Conservation (phyloP, 2,797 vertebrate genomes). For the Pterois miles region DNA sequence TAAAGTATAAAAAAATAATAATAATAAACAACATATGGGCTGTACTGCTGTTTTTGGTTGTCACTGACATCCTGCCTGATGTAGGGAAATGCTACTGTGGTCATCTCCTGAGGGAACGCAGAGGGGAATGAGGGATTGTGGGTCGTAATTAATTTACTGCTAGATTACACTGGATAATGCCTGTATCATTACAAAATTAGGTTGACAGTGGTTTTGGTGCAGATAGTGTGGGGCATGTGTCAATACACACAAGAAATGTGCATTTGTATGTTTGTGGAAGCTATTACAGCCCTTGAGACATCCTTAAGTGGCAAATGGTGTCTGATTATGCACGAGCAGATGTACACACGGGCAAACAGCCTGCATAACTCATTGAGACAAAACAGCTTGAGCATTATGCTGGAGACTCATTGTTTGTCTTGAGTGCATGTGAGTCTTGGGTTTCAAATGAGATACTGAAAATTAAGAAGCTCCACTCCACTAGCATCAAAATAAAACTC, state of each 20-base stretch:
- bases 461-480: neutral
- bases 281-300: constrained; percentile 63
- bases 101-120: constrained; percentile 57
- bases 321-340: constrained; percentile 78
- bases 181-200: constrained; percentile 80
- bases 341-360: constrained; percentile 66
- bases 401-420: constrained; percentile 11
- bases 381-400: constrained; percentile 42
- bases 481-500: constrained; percentile 18
- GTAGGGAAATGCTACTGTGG: constrained; percentile 25
- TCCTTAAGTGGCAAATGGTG: constrained; percentile 67
- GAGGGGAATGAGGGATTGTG: constrained; percentile 64
- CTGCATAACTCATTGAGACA: constrained; percentile 58
- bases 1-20: too few relatives aligned
- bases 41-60: neutral
- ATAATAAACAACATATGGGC: neutral
- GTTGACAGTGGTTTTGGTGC: constrained; percentile 63
- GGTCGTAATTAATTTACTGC: constrained; percentile 83
- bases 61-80: constrained; percentile 10
- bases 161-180: constrained; percentile 82
- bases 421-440: neutral
- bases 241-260: constrained; percentile 36
- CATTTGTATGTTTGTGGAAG: constrained; percentile 47
- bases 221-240: constrained; percentile 39
- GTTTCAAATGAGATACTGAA: constrained; percentile 41